Evolutionary conservation across 2,888 invertebrate species (phyloP).

Genomic region (Ferdinandea cuprea): DNA sequence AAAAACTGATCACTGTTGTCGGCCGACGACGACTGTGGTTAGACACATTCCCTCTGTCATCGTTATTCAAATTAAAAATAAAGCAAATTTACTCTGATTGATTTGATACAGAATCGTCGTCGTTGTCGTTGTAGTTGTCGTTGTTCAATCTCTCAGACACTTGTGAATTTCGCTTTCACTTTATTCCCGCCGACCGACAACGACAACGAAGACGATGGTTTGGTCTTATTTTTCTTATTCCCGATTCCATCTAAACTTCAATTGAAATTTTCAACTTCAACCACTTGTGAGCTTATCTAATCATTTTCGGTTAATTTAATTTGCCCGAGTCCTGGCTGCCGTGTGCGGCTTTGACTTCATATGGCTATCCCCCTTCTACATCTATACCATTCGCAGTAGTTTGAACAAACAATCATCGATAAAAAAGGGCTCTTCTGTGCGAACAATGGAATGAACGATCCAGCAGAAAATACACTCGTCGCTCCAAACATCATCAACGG

Average conservation of each 20-base stretch:
- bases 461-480: background rate
- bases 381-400: conserved; percentile 29
- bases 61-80: conserved; percentile 63
- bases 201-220: no score
- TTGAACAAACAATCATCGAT: conserved; percentile 55
- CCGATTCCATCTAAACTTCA: conserved; percentile 12
- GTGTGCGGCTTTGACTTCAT: no score
- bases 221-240: background rate
- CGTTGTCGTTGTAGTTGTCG: conserved; percentile 10
- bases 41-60: conserved; percentile 44
- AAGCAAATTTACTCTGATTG: conserved; percentile 61
- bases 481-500: background rate
- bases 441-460: conserved; percentile 54
- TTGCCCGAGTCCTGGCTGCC: conserved; percentile 36
- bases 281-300: conserved; percentile 63
- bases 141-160: conserved; percentile 42
- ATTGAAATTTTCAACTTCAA: background rate
- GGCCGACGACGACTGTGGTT: conserved; percentile 16
- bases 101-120: conserved; percentile 61
- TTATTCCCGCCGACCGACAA: background rate
- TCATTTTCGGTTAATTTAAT: conserved; percentile 69
- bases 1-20: conserved; percentile 25
- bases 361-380: conserved; percentile 15
- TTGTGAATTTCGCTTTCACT: conserved; percentile 56
- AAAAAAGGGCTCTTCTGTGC: conserved; percentile 40